Conservation (phyloP, 2,888 invertebrate genomes). For the Campoplex capitator region DNA sequence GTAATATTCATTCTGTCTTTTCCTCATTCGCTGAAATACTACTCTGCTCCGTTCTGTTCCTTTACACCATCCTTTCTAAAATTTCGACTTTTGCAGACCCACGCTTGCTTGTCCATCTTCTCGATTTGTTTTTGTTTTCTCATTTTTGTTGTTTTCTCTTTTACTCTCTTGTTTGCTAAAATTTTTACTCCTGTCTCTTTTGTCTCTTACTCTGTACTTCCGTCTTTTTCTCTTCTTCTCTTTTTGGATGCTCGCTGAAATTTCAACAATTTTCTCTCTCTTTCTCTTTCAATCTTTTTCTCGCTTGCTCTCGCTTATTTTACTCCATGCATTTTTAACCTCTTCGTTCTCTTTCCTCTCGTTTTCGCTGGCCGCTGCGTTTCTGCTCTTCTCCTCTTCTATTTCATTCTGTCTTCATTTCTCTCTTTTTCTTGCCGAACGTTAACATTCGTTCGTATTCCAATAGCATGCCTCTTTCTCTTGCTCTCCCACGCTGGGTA, state of each 20-base stretch:
- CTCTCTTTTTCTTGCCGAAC: conserved; percentile 33
- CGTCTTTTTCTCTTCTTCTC: neutral
- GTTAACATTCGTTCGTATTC: conserved; percentile 22
- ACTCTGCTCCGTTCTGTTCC: conserved; percentile 53
- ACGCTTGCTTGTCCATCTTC: conserved; percentile 28
- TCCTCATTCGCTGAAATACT: conserved; percentile 38
- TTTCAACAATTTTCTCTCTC: conserved; percentile 47
- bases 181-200: conserved; percentile 8
- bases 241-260: neutral
- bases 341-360: conserved; percentile 57
- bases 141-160: neutral
- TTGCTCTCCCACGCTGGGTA: conserved; percentile 67
- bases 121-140: conserved; percentile 15
- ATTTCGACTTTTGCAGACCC: conserved; percentile 23
- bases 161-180: conserved; percentile 42
- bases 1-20: conserved; percentile 25
- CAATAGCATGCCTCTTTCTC: conserved; percentile 60
- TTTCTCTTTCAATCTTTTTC: conserved; percentile 45
- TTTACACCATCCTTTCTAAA: conserved; percentile 3
- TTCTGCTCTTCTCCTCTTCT: neutral
- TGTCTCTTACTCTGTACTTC: neutral
- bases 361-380: conserved; percentile 21
- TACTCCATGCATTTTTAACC: conserved; percentile 25
- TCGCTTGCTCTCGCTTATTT: conserved; percentile 10
- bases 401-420: neutral